These are phyloP conservation scores for Corythornis leucogaster DNA, from an alignment of 2,797 vertebrate species.

Conservation along the genomic window DNA sequence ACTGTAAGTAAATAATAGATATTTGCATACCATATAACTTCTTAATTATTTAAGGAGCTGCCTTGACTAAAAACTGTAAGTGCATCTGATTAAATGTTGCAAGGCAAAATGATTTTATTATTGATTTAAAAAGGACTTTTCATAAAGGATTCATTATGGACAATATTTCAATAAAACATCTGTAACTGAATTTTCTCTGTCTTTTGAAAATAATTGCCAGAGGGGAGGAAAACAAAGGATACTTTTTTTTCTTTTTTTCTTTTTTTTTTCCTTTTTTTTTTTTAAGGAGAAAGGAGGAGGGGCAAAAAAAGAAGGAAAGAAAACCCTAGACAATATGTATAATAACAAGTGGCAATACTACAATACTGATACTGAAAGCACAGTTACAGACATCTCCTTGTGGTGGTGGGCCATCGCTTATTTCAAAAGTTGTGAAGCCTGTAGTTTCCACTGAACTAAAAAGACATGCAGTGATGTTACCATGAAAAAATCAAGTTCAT, in stretches of 20 bases:
- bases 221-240: background rate
- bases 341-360: background rate
- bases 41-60: background rate
- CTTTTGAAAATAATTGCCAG: background rate
- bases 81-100: background rate
- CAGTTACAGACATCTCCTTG: accelerated
- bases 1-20: background rate
- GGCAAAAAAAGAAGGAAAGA: too few relatives aligned
- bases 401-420: background rate
- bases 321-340: background rate
- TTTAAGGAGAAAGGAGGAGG: background rate
- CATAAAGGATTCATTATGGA: background rate
- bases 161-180: background rate
- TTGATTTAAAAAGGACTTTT: background rate
- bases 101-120: background rate
- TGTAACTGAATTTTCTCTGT: background rate
- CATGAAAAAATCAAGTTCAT: background rate
- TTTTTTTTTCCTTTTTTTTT: background rate
- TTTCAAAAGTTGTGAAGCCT: accelerated
- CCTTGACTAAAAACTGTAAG: background rate
- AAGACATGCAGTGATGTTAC: background rate
- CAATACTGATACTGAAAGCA: background rate
- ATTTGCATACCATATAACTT: background rate
- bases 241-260: background rate
- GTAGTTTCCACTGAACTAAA: background rate